Evolutionary conservation across 2,888 invertebrate species (phyloP).

Genomic region (Standfussiana lucernea): DNA sequence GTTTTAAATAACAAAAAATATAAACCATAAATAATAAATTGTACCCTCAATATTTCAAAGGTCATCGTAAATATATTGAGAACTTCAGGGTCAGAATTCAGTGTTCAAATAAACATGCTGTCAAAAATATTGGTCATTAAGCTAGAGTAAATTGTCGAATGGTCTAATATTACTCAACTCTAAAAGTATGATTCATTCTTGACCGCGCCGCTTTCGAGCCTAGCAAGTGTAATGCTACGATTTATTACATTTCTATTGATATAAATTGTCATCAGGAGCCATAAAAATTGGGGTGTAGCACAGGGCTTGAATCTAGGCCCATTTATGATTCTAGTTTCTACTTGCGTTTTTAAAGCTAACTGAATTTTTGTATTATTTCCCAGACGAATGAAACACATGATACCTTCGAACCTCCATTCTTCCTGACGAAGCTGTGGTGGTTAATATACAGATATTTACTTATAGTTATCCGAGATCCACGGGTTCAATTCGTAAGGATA

Average conservation of each 20-base stretch:
- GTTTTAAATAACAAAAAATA: neutral
- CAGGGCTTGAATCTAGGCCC: slow-evolving; percentile 18
- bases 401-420: slow-evolving; percentile 91
- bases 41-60: neutral
- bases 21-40: slow-evolving; percentile 9
- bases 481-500: slow-evolving; percentile 94
- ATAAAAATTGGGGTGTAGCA: neutral
- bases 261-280: neutral
- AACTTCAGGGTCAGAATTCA: neutral
- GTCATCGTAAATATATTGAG: neutral
- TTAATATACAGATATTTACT: slow-evolving; percentile 94
- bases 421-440: slow-evolving; percentile 94
- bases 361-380: slow-evolving; percentile 51
- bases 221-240: neutral
- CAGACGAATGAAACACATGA: slow-evolving; percentile 64
- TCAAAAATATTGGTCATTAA: neutral
- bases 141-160: neutral
- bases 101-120: neutral
- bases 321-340: neutral
- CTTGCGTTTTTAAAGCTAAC: neutral
- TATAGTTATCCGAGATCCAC: slow-evolving; percentile 94
- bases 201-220: neutral
- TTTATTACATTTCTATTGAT: neutral
- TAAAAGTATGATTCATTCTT: slow-evolving; percentile 5
- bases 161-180: neutral